Conservation (phyloP, 23 tunicate genomes). For the Trididemnum nubilum region DNA sequence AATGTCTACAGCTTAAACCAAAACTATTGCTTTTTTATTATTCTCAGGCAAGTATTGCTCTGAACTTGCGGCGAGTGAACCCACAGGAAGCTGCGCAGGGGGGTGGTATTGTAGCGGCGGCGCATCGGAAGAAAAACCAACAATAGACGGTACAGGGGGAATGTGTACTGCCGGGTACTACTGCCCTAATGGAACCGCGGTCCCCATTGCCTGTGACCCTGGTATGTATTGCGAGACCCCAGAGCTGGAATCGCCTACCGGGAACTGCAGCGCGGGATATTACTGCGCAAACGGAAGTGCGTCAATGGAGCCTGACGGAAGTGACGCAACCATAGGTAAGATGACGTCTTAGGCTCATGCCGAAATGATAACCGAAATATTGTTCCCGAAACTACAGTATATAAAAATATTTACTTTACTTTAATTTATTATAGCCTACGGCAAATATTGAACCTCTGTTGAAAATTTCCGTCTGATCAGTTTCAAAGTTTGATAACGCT, state of each 20-base stretch:
- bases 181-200: conserved; percentile 71
- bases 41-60: conserved; percentile 58
- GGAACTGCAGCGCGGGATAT: conserved; percentile 66
- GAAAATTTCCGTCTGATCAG: no score
- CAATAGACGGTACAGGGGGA: conserved; percentile 49
- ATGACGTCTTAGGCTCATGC: no score
- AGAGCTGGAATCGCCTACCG: conserved; percentile 35
- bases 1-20: no score
- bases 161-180: conserved; percentile 70
- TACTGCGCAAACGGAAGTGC: conserved; percentile 70
- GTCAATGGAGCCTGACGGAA: conserved; percentile 50
- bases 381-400: no score
- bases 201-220: conserved; percentile 62
- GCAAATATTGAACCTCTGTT: no score
- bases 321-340: conserved; percentile 76
- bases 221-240: conserved; percentile 55
- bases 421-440: no score
- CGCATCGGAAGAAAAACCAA: conserved; percentile 43
- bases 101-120: conserved; percentile 79
- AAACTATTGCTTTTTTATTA: no score
- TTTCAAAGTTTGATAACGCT: no score
- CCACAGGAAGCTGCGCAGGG: conserved; percentile 54
- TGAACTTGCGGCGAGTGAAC: conserved; percentile 10
- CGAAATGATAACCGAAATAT: no score
- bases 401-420: no score